Evolutionary conservation across 2,888 invertebrate species (phyloP).

Genomic region (Spicauda simplicius): DNA sequence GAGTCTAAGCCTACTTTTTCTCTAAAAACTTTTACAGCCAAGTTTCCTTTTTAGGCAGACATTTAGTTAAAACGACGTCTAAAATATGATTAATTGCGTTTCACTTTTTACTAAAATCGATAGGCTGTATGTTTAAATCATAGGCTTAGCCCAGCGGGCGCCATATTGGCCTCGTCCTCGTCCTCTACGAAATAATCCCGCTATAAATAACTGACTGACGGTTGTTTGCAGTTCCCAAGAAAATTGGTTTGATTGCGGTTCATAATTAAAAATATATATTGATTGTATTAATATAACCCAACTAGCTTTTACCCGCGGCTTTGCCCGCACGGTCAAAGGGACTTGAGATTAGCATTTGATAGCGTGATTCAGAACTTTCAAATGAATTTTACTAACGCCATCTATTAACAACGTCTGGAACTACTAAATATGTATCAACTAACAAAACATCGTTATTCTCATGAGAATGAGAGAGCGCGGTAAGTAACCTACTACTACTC

Average conservation of each 20-base stretch:
- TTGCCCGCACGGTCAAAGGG: no score
- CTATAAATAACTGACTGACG: slow-evolving; percentile 72
- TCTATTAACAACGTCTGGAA: no score
- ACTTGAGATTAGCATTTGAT: no score
- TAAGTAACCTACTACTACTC: no score
- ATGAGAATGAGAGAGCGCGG: no score
- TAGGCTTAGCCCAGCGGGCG: slow-evolving; percentile 65
- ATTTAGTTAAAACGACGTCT: slow-evolving; percentile 55
- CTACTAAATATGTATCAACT: no score
- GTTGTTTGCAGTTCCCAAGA: slow-evolving; percentile 62
- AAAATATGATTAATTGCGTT: slow-evolving; percentile 73
- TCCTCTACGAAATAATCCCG: slow-evolving; percentile 65
- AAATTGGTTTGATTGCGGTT: slow-evolving; percentile 31
- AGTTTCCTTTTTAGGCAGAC: slow-evolving; percentile 48
- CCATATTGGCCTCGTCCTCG: slow-evolving; percentile 71
- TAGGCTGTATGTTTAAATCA: slow-evolving; percentile 73
- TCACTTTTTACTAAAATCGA: slow-evolving; percentile 67
- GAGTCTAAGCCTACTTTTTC: neutral
- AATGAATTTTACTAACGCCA: no score
- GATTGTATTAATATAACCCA: neutral
- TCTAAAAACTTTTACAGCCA: neutral
- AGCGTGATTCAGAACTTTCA: no score
- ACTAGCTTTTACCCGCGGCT: no score
- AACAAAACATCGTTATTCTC: no score
- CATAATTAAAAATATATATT: slow-evolving; percentile 13